Conservation (phyloP, 2,113 vertebrate genomes). For the Eurystomus gularis region DNA sequence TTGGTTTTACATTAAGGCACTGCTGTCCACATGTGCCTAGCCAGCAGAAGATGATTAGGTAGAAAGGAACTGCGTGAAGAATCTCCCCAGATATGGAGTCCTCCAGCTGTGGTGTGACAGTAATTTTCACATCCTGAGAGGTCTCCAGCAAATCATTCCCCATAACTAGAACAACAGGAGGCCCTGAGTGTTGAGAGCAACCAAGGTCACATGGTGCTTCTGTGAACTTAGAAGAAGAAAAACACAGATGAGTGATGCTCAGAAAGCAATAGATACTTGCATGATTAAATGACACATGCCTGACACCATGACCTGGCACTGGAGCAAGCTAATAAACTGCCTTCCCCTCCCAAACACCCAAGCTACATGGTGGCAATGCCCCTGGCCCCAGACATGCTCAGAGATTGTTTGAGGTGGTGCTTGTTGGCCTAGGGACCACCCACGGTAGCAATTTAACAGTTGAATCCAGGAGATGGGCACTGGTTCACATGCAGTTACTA, state of each 20-base stretch:
- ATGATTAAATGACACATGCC: background rate
- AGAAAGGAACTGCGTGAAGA: background rate
- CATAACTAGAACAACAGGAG: background rate
- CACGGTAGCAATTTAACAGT: background rate
- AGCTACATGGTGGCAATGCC: background rate
- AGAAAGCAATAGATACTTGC: background rate
- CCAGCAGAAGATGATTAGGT: background rate
- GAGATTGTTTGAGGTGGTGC: background rate
- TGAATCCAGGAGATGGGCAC: background rate
- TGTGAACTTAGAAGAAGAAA: background rate
- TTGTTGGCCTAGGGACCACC: background rate
- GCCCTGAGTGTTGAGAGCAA: background rate
- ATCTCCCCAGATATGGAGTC: background rate
- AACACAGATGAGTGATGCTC: background rate
- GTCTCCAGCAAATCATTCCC: background rate
- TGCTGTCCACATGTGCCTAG: background rate
- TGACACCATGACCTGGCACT: background rate
- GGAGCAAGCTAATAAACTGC: background rate
- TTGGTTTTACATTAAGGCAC: background rate
- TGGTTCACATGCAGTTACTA: background rate
- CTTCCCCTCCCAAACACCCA: background rate
- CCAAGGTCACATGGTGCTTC: background rate
- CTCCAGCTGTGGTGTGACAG: background rate
- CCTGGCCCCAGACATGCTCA: accelerated
- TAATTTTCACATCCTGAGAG: background rate